Evolutionary conservation across 2,113 vertebrate species (phyloP).

Genomic region (Cynocephalus volans): DNA sequence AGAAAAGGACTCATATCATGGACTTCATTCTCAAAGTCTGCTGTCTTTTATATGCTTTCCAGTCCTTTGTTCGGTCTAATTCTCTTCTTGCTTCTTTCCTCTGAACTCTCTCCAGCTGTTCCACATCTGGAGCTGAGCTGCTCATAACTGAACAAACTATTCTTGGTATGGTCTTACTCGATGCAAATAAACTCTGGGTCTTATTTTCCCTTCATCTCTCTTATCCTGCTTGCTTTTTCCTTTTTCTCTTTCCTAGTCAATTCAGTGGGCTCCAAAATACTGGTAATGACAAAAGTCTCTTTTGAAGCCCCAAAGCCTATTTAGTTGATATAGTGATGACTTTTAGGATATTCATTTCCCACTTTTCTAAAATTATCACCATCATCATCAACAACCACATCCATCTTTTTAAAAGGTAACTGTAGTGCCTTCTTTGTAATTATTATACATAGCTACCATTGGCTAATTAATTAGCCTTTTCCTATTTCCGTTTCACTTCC

Average conservation of each 20-base stretch:
- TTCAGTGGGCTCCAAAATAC: background rate
- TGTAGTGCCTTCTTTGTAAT: background rate
- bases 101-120: slow-evolving; percentile 68
- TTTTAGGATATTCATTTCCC: background rate
- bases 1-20: background rate
- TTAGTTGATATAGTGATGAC: background rate
- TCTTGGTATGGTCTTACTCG: slow-evolving; percentile 39
- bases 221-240: background rate
- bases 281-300: background rate
- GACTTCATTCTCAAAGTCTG: slow-evolving; percentile 51
- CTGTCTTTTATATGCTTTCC: slow-evolving; percentile 43
- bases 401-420: background rate
- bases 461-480: background rate
- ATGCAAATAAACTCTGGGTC: background rate
- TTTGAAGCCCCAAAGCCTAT: background rate
- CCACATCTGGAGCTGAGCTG: slow-evolving; percentile 69
- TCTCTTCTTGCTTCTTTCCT: slow-evolving; percentile 57
- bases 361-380: background rate
- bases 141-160: slow-evolving; percentile 25
- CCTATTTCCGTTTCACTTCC: background rate
- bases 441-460: background rate
- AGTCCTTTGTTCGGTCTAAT: slow-evolving; percentile 49
- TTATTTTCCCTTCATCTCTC: background rate
- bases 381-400: background rate
- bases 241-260: background rate